Evolutionary conservation across 1,140 invertebrate genomes (phyloP).

Genomic region (Hycleus phaleratus): DNA sequence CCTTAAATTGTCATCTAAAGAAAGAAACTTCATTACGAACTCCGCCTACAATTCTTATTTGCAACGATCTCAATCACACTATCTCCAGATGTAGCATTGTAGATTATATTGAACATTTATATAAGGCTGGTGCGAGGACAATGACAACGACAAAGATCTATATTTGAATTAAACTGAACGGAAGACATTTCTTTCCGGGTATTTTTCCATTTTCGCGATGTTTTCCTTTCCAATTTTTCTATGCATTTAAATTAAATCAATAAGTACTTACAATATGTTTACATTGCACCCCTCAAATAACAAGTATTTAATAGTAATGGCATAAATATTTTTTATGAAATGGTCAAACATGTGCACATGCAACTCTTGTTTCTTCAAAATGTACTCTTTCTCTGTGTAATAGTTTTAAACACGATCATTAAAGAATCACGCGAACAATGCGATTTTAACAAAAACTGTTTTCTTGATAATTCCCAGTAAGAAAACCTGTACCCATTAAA

Average conservation of each 20-base stretch:
- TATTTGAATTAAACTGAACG: no score
- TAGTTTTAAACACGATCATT: constrained; percentile 17
- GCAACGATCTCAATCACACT: not conserved
- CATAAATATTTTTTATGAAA: no score
- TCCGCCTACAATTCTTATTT: constrained; percentile 13
- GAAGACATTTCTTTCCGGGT: no score
- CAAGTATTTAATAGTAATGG: no score
- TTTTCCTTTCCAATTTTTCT: no score
- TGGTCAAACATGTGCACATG: constrained; percentile 1
- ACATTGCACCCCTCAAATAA: no score
- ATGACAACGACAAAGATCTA: no score
- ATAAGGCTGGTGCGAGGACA: no score
- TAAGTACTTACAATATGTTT: no score
- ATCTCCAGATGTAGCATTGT: not conserved
- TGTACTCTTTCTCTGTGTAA: not conserved
- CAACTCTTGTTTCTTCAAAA: constrained; percentile 6
- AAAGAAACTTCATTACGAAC: constrained; percentile 36
- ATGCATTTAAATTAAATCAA: no score
- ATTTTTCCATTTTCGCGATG: no score
- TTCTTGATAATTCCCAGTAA: constrained; percentile 26
- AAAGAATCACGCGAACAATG: constrained; percentile 25
- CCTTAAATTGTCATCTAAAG: constrained; percentile 37
- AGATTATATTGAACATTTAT: no score
- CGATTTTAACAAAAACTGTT: constrained; percentile 19
- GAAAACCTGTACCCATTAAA: constrained; percentile 27